Base-by-base conservation (phyloP, 2,888 invertebrate species). In the Archips xylosteana region DNA sequence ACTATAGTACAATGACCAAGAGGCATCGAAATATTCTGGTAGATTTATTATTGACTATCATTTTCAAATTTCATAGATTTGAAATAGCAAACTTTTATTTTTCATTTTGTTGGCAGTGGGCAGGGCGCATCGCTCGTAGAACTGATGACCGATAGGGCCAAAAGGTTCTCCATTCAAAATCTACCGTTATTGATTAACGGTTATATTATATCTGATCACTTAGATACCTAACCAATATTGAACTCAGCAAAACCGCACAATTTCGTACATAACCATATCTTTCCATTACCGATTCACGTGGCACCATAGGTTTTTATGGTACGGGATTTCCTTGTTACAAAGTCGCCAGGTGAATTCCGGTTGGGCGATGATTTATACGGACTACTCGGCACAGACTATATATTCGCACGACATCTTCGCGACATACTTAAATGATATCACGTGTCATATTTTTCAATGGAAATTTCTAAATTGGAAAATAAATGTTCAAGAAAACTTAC, bases 311-410 rank as follows among this genome's bases (percentile, higher is more conserved):
- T 76, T 78, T 76, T 78, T 76, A 76, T 75, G 73, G 75, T 49
- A 63, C 75, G 67, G 66, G 64, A 47, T 77, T 75, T 76, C 63
- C 68, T 65, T 59, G 69, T 69, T 75, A 72, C 70, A 72, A 73
- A 77, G 75, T 74, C 72, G 62, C 57, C 72, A 77, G 77, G 78
- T 75, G 76, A 78, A 78, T 77, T 78, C 77, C 77, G 59, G 60
- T 75, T 68, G 78, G 13, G 64, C 39, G 13, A 75, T 76, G 80
- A 84, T 84, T 84, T 85, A 83, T 82, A 75, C 76, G 59, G 76
- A 74, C 71, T 47, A 74, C 78, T 74, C 75, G 77, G 70, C 70
- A 65, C 47, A 73, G 68, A 76, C 76, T 75, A 59, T 63, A 73
- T 73, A 73, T 69, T 73, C 57, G 45, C 68, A 49, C 57, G 34